These are phyloP conservation scores for Indicator indicator DNA, from an alignment of 2,113 vertebrate species.

Conservation along the genomic window DNA sequence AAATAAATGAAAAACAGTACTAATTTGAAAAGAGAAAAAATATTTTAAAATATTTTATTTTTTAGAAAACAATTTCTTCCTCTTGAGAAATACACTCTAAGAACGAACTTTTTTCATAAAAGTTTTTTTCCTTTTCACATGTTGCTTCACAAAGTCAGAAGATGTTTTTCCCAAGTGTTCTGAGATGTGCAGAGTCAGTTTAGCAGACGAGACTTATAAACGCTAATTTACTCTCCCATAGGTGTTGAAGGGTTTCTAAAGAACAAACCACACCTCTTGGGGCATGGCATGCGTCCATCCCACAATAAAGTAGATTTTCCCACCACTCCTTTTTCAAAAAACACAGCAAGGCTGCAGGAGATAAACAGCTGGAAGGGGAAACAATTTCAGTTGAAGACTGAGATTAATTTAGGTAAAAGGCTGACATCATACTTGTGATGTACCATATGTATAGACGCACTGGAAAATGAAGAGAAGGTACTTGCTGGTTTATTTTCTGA, in stretches of 20 bases:
- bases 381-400: not conserved
- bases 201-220: not conserved
- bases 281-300: not conserved
- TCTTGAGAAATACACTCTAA: not conserved
- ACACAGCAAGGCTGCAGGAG: not conserved
- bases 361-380: not conserved
- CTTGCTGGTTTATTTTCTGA: not conserved
- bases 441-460: not conserved
- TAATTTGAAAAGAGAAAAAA: not conserved
- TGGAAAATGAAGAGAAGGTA: not conserved
- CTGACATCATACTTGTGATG: not conserved
- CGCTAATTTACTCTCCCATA: accelerated
- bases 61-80: not conserved
- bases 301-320: not conserved
- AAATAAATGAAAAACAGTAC: not conserved
- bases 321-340: not conserved
- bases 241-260: not conserved
- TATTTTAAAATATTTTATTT: not conserved
- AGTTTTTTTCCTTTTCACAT: not conserved
- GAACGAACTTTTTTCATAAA: not conserved
- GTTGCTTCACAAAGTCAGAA: not conserved
- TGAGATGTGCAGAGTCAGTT: not conserved
- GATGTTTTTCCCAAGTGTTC: not conserved
- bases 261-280: not conserved
- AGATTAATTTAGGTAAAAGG: not conserved